Percentiles rank a stretch among this genome's conserved stretches.
Conservation (phyloP, 2,797 vertebrate genomes). For the Tadarida brasiliensis region DNA sequence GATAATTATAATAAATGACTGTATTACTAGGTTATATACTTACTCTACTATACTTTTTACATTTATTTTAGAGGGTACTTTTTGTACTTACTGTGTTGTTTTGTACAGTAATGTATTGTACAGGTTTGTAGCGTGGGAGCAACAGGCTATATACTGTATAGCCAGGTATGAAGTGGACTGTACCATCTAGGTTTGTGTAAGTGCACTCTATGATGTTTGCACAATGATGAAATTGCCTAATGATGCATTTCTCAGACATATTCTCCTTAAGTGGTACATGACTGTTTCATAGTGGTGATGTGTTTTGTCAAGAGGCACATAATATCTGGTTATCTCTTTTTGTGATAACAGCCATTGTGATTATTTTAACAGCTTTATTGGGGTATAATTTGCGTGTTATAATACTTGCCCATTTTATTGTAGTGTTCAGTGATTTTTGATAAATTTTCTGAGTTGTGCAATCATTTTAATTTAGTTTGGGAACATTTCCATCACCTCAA, state of each 20-base stretch:
- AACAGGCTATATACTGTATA: not conserved
- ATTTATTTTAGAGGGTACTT: not conserved
- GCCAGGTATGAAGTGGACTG: not conserved
- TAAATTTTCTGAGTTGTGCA: not conserved
- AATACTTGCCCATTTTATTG: not conserved
- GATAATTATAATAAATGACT: not conserved
- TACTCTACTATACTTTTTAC: not conserved
- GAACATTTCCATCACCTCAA: not conserved
- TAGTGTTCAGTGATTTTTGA: not conserved
- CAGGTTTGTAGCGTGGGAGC: not conserved
- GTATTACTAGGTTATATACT: not conserved
- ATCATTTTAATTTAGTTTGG: not conserved
- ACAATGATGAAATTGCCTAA: too few relatives aligned
- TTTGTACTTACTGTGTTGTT: not conserved
- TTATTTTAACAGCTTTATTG: constrained; percentile 31
- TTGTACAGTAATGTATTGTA: not conserved
- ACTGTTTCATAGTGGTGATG: not conserved
- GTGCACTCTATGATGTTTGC: not conserved
- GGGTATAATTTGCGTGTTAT: not conserved
- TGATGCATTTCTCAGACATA: not conserved
- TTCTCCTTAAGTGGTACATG: not conserved
- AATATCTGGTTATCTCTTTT: not conserved
- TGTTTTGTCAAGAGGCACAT: not conserved
- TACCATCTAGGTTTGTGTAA: not conserved
- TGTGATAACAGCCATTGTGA: not conserved